A percentile compares a stretch with the other conserved stretches of the same genome.
These are phyloP conservation scores for Psilopogon haemacephalus DNA, from an alignment of 2,113 vertebrate species.

Conservation along the genomic window DNA sequence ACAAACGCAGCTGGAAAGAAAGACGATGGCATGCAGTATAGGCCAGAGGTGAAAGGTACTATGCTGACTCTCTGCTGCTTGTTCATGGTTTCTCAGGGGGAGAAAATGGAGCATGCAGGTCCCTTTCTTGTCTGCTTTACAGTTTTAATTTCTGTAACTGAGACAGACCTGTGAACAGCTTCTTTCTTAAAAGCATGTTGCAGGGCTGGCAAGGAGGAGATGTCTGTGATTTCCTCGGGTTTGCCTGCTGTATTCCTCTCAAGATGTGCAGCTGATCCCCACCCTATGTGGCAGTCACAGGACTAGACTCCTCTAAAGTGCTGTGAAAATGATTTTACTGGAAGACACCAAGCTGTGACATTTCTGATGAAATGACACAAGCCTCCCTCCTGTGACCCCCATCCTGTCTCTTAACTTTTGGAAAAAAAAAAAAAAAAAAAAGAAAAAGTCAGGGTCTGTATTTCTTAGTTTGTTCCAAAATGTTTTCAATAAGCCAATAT, in stretches of 20 bases:
- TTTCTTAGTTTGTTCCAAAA: neutral
- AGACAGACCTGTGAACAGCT: neutral
- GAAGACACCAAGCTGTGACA: neutral
- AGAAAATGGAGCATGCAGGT: neutral
- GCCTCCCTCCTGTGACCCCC: neutral
- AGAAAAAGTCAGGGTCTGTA: neutral
- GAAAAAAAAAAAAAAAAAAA: too few relatives aligned
- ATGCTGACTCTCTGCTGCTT: neutral
- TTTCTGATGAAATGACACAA: neutral
- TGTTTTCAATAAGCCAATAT: neutral
- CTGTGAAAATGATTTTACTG: neutral
- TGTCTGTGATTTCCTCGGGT: neutral
- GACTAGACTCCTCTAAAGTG: neutral
- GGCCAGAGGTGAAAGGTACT: constrained; percentile 84
- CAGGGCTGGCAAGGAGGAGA: neutral
- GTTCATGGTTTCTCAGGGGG: neutral
- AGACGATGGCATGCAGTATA: constrained; percentile 81
- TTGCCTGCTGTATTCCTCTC: neutral
- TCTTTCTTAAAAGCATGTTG: neutral
- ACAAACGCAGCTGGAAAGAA: constrained; percentile 78
- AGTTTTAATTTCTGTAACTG: neutral
- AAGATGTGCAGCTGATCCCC: neutral
- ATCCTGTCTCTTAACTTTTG: neutral
- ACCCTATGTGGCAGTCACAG: neutral
- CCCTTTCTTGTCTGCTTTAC: neutral